Evolutionary conservation across 2,888 invertebrate species (phyloP), one percentile per base, ranked within the genome.

Genomic region (Netelia melanura): DNA sequence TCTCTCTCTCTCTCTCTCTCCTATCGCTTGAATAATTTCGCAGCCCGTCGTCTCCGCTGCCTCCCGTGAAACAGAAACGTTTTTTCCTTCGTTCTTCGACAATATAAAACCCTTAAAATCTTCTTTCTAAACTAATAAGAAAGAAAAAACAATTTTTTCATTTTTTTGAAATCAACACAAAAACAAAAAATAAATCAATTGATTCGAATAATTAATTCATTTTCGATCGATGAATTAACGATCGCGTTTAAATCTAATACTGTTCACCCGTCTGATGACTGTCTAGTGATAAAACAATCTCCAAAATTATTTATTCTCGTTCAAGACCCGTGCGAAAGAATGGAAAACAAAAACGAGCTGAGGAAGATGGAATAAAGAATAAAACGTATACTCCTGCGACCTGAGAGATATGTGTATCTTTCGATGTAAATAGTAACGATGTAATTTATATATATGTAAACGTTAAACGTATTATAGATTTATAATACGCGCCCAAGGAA

Each of bases 381-480:
- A 65, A 77, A 86, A 86, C 70, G 84, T 78, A 38, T 38, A 85
- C 81, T 82, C 81, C 84, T 84, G 74, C 81, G 80, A 86, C 84
- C 86, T 84, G 81, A 77, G 85, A 81, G 71, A 85, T 78, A 70
- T 17, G 21, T 74, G 54, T 88, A 83, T 89, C 81, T 88, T 89
- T 91, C 91, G 87, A 87, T 92, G 91, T 92, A 92, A 86, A 92
- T 92, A 92, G 88, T 87, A 76, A 89, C 87, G 75, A 79, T 91
- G 91, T 91, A 91, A 92, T 92, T 92, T 91, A 92, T 91, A 86
- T 90, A 88, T 88, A 87, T 90, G 88, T 91, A 90, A 91, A 90
- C 91, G 89, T 91, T 91, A 85, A 17, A 48, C 86, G 87, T 89
- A 88, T 85, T 89, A 89, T 88, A 90, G 87, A 92, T 83, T 86